Conservation (phyloP, 2,113 vertebrate genomes). For the Centrocercus urophasianus region DNA sequence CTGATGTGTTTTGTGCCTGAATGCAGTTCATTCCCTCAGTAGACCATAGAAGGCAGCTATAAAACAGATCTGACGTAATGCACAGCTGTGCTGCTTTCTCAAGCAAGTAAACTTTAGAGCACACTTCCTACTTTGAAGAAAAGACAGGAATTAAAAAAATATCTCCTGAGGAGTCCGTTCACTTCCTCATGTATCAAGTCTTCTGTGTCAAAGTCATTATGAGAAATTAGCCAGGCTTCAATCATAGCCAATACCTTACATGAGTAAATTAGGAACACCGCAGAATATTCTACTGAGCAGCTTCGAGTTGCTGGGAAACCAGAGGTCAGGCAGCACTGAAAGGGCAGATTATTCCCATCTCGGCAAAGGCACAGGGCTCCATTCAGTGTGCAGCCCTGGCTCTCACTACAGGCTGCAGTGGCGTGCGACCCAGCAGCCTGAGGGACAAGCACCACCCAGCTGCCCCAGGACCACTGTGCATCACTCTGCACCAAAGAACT, state of each 20-base stretch:
- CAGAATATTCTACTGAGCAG: constrained; percentile 50
- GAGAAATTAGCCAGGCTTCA: constrained; percentile 60
- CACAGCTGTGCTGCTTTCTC: neutral
- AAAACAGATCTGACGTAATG: neutral
- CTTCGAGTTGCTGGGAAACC: constrained; percentile 81
- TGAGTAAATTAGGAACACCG: constrained; percentile 57
- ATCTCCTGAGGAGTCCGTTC: neutral
- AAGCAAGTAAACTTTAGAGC: neutral
- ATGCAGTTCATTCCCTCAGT: neutral
- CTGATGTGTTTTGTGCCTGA: neutral
- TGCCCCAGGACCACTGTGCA: accelerated
- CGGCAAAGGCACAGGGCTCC: neutral
- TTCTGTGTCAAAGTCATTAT: constrained; percentile 1
- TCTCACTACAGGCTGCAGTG: neutral
- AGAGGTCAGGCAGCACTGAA: constrained; percentile 70
- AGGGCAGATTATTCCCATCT: constrained; percentile 75
- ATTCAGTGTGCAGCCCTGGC: neutral
- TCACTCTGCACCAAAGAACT: neutral
- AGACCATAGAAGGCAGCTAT: neutral
- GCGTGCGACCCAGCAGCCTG: accelerated
- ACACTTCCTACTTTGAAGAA: neutral
- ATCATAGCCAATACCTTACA: constrained; percentile 59
- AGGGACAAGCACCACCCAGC: neutral
- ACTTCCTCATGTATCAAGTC: constrained; percentile 26
- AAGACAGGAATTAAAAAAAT: neutral